Conservation (phyloP, 2,113 vertebrate genomes). For the Haemorhous mexicanus region DNA sequence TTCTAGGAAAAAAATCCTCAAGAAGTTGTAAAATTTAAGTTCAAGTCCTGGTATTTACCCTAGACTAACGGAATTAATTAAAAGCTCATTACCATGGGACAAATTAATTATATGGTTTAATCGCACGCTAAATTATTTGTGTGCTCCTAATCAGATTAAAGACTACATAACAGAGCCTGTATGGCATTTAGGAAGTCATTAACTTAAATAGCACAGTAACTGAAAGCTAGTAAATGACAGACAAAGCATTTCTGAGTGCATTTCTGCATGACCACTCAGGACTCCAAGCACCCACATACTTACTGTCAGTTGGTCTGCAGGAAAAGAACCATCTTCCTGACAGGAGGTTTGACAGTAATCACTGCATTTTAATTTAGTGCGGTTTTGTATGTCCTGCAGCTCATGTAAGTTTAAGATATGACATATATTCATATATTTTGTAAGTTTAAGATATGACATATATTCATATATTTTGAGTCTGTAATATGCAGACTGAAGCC, state of each 20-base stretch:
- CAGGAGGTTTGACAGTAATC: neutral
- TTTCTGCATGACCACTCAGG: neutral
- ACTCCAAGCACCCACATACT: neutral
- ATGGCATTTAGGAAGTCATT: neutral
- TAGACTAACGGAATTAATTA: neutral
- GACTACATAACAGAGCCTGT: neutral
- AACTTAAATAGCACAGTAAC: neutral
- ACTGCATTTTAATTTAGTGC: neutral
- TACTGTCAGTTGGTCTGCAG: neutral
- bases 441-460: neutral
- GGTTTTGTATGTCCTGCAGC: neutral
- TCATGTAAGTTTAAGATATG: neutral
- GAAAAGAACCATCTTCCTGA: neutral
- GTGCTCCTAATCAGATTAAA: constrained; percentile 24
- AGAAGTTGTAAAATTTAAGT: neutral
- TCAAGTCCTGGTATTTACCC: neutral
- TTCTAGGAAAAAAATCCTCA: neutral
- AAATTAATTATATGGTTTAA: constrained; percentile 17
- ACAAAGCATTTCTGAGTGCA: neutral
- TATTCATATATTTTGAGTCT: neutral
- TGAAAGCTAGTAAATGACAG: neutral
- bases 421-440: neutral
- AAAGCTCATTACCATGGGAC: neutral
- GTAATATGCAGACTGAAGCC: neutral
- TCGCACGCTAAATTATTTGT: neutral